Evolutionary conservation across 2,113 vertebrate species (phyloP).

Genomic region (Marcusenius ussheri): DNA sequence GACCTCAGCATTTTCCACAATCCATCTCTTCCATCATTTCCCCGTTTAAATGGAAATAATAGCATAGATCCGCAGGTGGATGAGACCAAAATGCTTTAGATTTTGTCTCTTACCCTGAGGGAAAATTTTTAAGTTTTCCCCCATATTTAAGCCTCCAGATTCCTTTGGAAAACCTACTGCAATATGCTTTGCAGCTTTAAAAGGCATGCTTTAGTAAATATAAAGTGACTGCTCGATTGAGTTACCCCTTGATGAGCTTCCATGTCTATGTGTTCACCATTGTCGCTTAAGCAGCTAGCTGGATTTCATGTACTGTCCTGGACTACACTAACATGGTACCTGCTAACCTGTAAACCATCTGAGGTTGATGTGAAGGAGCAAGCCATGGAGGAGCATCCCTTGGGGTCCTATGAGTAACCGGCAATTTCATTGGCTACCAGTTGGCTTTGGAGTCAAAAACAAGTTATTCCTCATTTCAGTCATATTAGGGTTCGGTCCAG

Average conservation of each 20-base stretch:
- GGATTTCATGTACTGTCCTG: conserved; percentile 21
- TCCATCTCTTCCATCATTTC: background rate
- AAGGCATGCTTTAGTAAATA: background rate
- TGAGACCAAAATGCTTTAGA: background rate
- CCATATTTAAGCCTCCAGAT: background rate
- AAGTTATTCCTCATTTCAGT: background rate
- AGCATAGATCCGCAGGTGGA: background rate
- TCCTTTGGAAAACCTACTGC: background rate
- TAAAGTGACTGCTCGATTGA: background rate
- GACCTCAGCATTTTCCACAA: background rate
- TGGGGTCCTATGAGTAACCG: background rate
- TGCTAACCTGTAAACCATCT: conserved; percentile 8
- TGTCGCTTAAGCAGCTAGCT: conserved; percentile 17
- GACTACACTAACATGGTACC: background rate
- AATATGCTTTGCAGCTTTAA: background rate
- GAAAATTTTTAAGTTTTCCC: background rate
- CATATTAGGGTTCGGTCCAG: background rate
- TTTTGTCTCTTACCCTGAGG: background rate
- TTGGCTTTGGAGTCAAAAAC: background rate
- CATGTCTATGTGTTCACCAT: background rate
- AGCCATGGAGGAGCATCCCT: background rate
- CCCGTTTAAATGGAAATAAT: background rate
- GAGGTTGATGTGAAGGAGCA: background rate
- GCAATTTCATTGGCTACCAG: background rate
- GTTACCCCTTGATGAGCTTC: background rate